phyloP scores from a whole-genome alignment of 2,888 invertebrate genomes.

The Pristionchus exspectatus region DNA sequence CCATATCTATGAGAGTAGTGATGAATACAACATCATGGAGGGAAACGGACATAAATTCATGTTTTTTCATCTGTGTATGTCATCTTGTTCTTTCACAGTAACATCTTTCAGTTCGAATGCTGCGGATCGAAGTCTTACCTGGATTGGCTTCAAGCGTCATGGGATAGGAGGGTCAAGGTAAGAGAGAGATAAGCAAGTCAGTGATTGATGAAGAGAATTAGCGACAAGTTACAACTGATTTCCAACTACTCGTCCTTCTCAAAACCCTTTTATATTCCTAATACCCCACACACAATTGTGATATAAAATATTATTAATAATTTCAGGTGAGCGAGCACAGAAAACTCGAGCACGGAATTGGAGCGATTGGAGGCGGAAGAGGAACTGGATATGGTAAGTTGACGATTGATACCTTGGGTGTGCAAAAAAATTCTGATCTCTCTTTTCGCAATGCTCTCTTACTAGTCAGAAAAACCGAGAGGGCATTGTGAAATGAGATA shows the following conservation, averaged over 20 bases:
- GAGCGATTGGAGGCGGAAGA: constrained; percentile 66
- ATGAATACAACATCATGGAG: too few relatives aligned
- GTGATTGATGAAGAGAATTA: constrained; percentile 4
- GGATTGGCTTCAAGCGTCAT: constrained; percentile 83
- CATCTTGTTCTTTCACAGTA: background rate
- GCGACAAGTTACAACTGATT: constrained; percentile 41
- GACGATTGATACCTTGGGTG: background rate
- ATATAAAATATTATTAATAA: too few relatives aligned
- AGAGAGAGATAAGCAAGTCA: background rate
- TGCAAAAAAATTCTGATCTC: background rate
- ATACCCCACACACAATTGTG: too few relatives aligned
- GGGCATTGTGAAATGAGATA: too few relatives aligned
- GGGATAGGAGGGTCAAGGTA: constrained; percentile 61
- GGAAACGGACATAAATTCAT: too few relatives aligned
- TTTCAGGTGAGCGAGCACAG: constrained; percentile 52
- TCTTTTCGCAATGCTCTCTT: background rate
- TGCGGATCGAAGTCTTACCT: constrained; percentile 87
- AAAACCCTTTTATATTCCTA: too few relatives aligned
- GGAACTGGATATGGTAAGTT: constrained; percentile 64
- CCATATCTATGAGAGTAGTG: too few relatives aligned
- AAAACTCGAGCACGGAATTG: constrained; percentile 72
- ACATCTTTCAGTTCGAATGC: constrained; percentile 84
- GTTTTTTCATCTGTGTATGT: too few relatives aligned
- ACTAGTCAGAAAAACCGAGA: background rate
- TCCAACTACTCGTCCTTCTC: too few relatives aligned